A percentile compares a stretch with the other conserved stretches of the same genome.
Evolutionary conservation across 1,140 invertebrate genomes (phyloP).

Genomic region (Nautilus pompilius): DNA sequence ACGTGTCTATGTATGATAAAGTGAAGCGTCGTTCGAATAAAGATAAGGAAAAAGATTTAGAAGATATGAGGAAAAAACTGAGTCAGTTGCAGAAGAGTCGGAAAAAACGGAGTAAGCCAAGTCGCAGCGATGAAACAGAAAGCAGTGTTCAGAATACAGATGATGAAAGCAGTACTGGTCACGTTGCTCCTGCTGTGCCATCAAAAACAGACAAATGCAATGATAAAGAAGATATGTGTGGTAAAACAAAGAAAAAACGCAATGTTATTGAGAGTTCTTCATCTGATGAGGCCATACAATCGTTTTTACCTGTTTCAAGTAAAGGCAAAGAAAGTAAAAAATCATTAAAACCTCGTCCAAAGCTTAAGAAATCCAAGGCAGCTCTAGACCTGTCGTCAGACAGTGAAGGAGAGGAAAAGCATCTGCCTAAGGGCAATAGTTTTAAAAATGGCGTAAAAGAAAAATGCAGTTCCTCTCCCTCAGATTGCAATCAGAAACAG

Average conservation of each 20-base stretch:
- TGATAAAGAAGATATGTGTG: slow-evolving; percentile 20
- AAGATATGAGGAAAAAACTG: slow-evolving; percentile 77
- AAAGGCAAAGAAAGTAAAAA: neutral
- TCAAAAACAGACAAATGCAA: slow-evolving; percentile 8
- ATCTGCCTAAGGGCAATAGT: no score
- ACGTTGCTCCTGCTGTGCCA: neutral
- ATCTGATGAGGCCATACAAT: neutral
- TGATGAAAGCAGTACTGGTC: slow-evolving; percentile 13
- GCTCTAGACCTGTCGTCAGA: slow-evolving; percentile 32
- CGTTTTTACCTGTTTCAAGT: neutral
- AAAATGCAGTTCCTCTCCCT: no score
- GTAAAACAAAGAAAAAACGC: slow-evolving; percentile 33
- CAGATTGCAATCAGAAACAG: no score
- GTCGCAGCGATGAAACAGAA: slow-evolving; percentile 25
- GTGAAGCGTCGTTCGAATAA: slow-evolving; percentile 89
- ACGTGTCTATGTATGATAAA: slow-evolving; percentile 98
- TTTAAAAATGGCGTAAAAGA: no score
- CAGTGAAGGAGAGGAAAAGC: slow-evolving; percentile 24
- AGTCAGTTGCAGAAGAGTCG: slow-evolving; percentile 78
- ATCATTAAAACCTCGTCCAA: slow-evolving; percentile 1
- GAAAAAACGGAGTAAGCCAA: slow-evolving; percentile 21
- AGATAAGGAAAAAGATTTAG: slow-evolving; percentile 66
- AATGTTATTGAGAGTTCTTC: slow-evolving; percentile 23
- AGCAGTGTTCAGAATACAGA: slow-evolving; percentile 26
- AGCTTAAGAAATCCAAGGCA: slow-evolving; percentile 18